Evolutionary conservation across 2,113 vertebrate genomes (phyloP), one percentile per base, ranked within the genome.

Genomic region (Cebus imitator): DNA sequence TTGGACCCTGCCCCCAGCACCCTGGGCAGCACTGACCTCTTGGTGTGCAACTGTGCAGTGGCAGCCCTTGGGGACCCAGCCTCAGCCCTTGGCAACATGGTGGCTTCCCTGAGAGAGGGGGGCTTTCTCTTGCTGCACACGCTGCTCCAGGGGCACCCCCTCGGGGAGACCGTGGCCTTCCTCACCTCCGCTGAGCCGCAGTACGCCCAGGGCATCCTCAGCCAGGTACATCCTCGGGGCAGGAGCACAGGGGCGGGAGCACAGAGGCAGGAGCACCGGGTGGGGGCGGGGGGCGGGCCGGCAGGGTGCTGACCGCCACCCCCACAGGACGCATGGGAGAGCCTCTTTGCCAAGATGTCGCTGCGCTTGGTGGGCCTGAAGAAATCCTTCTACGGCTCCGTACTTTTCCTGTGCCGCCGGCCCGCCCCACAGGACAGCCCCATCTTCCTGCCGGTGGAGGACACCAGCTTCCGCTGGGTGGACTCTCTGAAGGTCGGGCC

Each of bases 71-170:
- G n/a, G 1, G 98, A 99, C 50, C 97, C 98, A 0, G 5, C 81
- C n/a, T 72, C 95, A 8, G 97, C 99, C 5, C 50, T 99, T 57
- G n/a, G 93, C 79, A 99, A 99, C 97, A 98, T 99, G 98, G 96
- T 95, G 9, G 99, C 99, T 11, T 98, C 98, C 32, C 97, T 99
- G 55, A 99, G 98, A 97, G 99, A 99, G 61, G 99, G 99, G 0
- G 99, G 99, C 0, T 99, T 99, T 97, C 75, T 99, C 88, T 98
- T 99, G 76, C 48, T 99, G 8, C 99, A 99, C 97, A 98, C 99
- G 0, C 98, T 99, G 93, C 99, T 99, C 27, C 98, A 98, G 83
- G 99, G 99, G 58, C 98, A 99, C 76, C 98, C 98, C 11, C 97
- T 99, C 21, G 99, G 99, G 20, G 99, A 99, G 96, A 99, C 92